phyloP scores from a whole-genome alignment of 2,113 vertebrate species.

The Ciconia maguari region DNA sequence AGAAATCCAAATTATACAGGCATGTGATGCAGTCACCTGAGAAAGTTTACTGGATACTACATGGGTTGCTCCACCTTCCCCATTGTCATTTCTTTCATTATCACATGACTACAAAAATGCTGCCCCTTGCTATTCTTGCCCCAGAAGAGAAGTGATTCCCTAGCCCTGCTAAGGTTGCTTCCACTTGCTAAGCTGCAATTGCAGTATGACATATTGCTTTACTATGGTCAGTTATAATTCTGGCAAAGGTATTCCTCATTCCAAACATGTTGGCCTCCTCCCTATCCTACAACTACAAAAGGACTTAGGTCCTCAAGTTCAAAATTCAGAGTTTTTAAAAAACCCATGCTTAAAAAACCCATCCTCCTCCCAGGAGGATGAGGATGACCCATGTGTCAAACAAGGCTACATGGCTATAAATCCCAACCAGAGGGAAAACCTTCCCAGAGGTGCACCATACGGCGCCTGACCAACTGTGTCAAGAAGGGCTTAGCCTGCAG shows the following conservation, averaged over 20 bases:
- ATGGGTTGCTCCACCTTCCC: not conserved
- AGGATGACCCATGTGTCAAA: rapidly evolving
- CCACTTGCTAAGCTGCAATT: not conserved
- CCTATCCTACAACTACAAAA: not conserved
- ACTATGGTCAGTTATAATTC: not conserved
- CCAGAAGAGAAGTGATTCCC: not conserved
- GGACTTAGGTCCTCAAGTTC: rapidly evolving
- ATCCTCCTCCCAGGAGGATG: not conserved
- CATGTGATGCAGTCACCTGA: rapidly evolving
- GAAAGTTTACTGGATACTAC: not conserved
- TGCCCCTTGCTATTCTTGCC: not conserved
- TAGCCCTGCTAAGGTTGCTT: not conserved
- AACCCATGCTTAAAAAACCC: not conserved
- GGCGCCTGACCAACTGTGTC: not conserved
- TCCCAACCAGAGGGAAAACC: not conserved
- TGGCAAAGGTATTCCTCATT: not conserved
- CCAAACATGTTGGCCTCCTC: not conserved
- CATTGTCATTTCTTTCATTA: not conserved
- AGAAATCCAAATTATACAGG: not conserved
- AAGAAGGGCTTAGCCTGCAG: not conserved
- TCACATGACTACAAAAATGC: not conserved
- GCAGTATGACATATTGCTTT: not conserved
- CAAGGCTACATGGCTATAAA: not conserved
- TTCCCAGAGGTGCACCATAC: not conserved
- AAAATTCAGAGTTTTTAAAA: not conserved